Base-by-base conservation (phyloP, 2,888 invertebrate species). In the Acronicta leporina region DNA sequence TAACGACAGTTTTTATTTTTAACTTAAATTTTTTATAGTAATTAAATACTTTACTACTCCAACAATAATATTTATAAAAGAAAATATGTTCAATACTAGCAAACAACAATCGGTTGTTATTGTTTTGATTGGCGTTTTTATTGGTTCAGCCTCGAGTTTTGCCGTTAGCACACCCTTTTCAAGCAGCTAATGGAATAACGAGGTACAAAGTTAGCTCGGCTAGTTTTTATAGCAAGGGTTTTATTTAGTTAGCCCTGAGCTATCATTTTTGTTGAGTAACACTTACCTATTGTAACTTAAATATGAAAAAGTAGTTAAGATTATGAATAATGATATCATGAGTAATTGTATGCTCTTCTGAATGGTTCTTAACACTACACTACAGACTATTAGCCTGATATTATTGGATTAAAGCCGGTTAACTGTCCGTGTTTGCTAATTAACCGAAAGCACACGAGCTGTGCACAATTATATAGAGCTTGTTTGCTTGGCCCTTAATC, bases 401-500 rank as follows among this genome's bases (percentile, higher is more conserved):
- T 65, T 74, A 74, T 62, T 70, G 54, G 50, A 56, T 70, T 70
- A 65, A 56, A 48, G 47, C 43, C 50, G 56, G 60, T 43, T 63
- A 67, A 67, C 67, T 73, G 64, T 62, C 67, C 63, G 40, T 63
- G 64, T 75, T 75, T 67, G 49, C 62, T 79, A 71, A 76, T 78
- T 70, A 73, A 63, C 68, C 62, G 63, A 62, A 70, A 68, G 71
- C 68, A 67, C 64, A 59, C 52, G 49, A 49, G 46, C 46, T 59
- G 47, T 71, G 69, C 67, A 58, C 74, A 68, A 77, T 75, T 73
- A 73, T 63, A 71, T 71, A 68, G 68, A 66, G 69, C 72, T 58
- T 63, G 71, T 71, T 71, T 71, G 68, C 56, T 54, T 68, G 66
- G 68, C 66, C 69, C 77, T 70, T 75, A 77, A 73, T 68, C 73